Evolutionary conservation across 2,113 vertebrate species (phyloP).

Genomic region (Pseudolaguvia tuberculata): DNA sequence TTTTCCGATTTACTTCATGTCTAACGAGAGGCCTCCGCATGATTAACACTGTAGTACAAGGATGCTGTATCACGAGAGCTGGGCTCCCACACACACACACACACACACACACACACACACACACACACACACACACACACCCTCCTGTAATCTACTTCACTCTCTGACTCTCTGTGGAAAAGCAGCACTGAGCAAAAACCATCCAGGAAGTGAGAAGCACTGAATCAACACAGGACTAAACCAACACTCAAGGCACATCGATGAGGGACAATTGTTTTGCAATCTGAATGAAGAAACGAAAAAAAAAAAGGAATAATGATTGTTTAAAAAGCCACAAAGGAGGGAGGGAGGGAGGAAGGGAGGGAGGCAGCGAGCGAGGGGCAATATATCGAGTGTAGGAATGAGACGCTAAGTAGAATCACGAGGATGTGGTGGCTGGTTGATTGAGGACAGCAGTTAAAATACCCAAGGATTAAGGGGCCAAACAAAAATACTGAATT

Average conservation of each 20-base stretch:
- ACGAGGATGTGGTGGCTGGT: conserved; percentile 81
- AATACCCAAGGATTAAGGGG: conserved; percentile 78
- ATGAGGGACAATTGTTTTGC: conserved; percentile 86
- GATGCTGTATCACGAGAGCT: conserved; percentile 37
- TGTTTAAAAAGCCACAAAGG: conserved; percentile 43
- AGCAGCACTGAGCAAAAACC: conserved; percentile 13
- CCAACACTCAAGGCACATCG: conserved; percentile 97
- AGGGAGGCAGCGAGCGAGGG: conserved; percentile 42
- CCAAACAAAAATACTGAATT: conserved; percentile 80
- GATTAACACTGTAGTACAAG: conserved; percentile 41
- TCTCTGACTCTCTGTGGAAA: conserved; percentile 29
- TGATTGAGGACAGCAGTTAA: conserved; percentile 91
- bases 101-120: no score
- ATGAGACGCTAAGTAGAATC: conserved; percentile 81
- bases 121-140: neutral
- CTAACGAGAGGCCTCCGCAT: conserved; percentile 18
- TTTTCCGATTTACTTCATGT: conserved; percentile 34
- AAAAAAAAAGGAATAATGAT: conserved; percentile 39
- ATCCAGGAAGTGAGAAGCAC: conserved; percentile 69
- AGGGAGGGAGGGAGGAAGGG: conserved; percentile 43
- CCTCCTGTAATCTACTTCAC: neutral
- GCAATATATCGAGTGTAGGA: conserved; percentile 41
- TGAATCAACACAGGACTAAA: conserved; percentile 87
- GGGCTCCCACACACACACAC: neutral
- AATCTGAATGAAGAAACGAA: conserved; percentile 83